Evolutionary conservation across 2,888 invertebrate species (phyloP).

Genomic region (Stenchaetothrips biformis): DNA sequence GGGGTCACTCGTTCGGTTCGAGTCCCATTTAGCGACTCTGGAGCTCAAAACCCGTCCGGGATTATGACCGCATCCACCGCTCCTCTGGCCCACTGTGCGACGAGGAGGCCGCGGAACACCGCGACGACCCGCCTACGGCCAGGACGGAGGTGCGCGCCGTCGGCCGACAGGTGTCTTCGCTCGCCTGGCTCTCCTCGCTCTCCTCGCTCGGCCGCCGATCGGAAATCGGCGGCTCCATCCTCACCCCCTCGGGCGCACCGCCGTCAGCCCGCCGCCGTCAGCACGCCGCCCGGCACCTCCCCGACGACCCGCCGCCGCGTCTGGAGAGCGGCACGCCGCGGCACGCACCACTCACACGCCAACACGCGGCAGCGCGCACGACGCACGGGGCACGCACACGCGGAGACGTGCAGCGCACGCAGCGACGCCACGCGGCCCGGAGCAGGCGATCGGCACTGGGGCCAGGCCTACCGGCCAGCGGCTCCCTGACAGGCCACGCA

Average conservation of each 20-base stretch:
- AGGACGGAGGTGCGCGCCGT: not conserved
- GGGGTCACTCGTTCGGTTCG: too few species aligned
- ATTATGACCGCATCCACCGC: too few species aligned
- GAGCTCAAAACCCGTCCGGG: too few species aligned
- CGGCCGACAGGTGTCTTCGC: too few species aligned
- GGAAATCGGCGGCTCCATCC: too few species aligned
- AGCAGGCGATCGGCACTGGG: conserved; percentile 3
- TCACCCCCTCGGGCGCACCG: too few species aligned
- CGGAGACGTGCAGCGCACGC: not conserved
- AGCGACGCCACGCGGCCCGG: not conserved
- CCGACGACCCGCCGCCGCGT: not conserved
- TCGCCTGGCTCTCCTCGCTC: too few species aligned
- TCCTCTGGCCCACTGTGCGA: too few species aligned
- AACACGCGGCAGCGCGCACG: not conserved
- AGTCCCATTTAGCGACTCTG: too few species aligned
- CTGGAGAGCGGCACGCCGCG: not conserved
- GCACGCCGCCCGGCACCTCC: not conserved
- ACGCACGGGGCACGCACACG: not conserved
- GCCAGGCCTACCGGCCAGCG: not conserved
- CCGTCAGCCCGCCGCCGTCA: too few species aligned
- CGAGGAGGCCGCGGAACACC: too few species aligned
- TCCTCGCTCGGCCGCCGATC: too few species aligned
- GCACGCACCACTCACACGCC: not conserved
- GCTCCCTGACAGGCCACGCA: not conserved
- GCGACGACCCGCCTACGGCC: not conserved